phyloP scores from a whole-genome alignment of 2,113 vertebrate genomes.

The Pygoscelis antarcticus region DNA sequence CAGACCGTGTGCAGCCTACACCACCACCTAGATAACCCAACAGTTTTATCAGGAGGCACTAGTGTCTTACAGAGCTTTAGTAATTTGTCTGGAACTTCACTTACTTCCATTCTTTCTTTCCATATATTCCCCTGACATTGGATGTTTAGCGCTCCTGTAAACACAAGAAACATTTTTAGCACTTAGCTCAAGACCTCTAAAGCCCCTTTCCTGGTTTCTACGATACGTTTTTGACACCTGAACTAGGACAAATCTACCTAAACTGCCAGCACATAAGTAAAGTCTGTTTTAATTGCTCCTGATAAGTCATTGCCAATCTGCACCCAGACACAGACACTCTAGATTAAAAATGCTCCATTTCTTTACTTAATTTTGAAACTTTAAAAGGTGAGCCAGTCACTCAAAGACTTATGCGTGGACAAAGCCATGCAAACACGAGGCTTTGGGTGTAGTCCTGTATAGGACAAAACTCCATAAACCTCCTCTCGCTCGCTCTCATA shows the following conservation, averaged over 20 bases:
- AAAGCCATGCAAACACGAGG: fast-evolving
- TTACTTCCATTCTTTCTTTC: neutral
- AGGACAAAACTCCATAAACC: neutral
- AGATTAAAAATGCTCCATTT: neutral
- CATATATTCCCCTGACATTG: neutral
- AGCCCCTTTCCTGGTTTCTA: neutral
- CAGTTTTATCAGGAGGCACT: neutral
- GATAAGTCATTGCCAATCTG: neutral
- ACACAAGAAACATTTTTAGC: neutral
- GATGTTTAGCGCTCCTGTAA: neutral
- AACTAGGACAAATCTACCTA: neutral
- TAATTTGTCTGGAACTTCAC: neutral
- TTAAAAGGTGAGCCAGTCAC: neutral
- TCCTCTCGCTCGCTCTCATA: fast-evolving
- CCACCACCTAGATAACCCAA: neutral
- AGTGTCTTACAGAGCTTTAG: neutral
- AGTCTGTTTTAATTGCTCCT: neutral
- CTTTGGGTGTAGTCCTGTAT: neutral
- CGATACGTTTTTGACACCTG: neutral
- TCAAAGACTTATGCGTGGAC: neutral
- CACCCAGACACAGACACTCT: neutral
- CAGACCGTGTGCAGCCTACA: fast-evolving
- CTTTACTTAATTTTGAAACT: neutral
- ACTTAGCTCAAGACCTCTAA: neutral
- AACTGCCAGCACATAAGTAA: neutral